These are phyloP conservation scores for Eurytoma adleriae DNA, from an alignment of 2,888 invertebrate species.

Conservation along the genomic window DNA sequence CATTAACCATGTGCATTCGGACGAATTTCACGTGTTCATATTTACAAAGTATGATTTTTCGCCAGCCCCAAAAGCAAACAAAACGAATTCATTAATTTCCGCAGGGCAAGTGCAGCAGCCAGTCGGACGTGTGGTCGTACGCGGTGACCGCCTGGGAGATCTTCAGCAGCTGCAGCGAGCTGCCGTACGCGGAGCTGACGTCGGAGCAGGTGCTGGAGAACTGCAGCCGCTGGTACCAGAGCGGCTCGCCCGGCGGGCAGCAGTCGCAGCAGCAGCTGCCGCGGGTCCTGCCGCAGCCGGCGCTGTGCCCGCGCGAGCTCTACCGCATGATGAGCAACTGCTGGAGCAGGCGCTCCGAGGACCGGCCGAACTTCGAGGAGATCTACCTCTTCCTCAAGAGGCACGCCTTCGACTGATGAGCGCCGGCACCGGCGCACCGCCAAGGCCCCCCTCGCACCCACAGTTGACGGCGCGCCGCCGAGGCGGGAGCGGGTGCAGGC, in stretches of 20 bases:
- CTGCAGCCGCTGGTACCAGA: slow-evolving; percentile 82
- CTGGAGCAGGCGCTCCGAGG: slow-evolving; percentile 89
- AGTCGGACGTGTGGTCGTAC: slow-evolving; percentile 94
- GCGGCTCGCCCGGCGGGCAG: slow-evolving; percentile 68
- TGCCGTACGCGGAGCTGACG: slow-evolving; percentile 88
- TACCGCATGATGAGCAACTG: slow-evolving; percentile 95
- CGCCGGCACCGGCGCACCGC: no score
- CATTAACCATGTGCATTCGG: no score
- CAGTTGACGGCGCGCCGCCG: no score
- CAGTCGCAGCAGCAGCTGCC: slow-evolving; percentile 75
- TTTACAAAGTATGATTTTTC: no score
- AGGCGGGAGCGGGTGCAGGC: no score
- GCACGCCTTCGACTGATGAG: slow-evolving; percentile 67
- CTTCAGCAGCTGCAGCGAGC: slow-evolving; percentile 86
- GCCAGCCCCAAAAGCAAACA: no score
- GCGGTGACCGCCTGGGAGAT: slow-evolving; percentile 95
- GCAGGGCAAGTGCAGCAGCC: slow-evolving; percentile 91
- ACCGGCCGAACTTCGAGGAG: slow-evolving; percentile 91
- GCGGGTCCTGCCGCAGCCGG: slow-evolving; percentile 81
- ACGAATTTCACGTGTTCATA: no score
- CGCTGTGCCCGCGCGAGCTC: slow-evolving; percentile 88
- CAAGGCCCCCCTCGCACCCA: no score
- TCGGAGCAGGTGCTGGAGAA: slow-evolving; percentile 90
- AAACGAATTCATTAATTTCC: no score
- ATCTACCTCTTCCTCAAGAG: slow-evolving; percentile 87